These are phyloP conservation scores for Elephantulus edwardii DNA, from an alignment of 2,113 vertebrate genomes.

Conservation along the genomic window DNA sequence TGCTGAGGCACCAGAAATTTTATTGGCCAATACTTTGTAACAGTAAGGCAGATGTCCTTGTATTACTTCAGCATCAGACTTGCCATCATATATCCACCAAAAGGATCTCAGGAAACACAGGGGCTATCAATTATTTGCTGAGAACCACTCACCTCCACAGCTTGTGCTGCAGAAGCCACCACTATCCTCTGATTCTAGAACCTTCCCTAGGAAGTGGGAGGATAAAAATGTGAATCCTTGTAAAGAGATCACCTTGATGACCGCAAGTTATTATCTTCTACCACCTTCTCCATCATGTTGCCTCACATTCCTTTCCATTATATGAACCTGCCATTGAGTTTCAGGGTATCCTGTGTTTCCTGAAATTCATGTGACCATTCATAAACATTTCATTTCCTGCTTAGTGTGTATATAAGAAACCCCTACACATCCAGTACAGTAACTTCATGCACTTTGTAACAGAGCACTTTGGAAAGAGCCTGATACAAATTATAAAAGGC, in stretches of 20 bases:
- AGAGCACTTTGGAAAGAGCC: not conserved
- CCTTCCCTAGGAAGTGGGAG: not conserved
- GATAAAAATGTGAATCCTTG: not conserved
- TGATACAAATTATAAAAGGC: not conserved
- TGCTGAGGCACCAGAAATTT: not conserved
- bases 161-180: not conserved
- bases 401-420: not conserved
- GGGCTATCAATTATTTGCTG: not conserved
- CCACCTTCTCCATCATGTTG: not conserved
- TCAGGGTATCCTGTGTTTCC: not conserved
- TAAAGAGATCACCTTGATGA: not conserved
- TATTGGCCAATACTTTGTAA: not conserved
- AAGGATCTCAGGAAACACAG: not conserved
- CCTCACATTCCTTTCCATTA: not conserved
- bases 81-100: not conserved
- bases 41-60: not conserved
- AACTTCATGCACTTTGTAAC: accelerated
- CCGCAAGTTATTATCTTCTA: not conserved
- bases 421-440: accelerated
- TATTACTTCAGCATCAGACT: not conserved
- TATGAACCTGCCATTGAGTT: too few species aligned
- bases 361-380: not conserved
- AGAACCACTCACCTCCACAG: not conserved
- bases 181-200: not conserved
- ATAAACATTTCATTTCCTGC: not conserved